Conservation (phyloP, 2,113 vertebrate species). For the Genyomyrus donnyi region DNA sequence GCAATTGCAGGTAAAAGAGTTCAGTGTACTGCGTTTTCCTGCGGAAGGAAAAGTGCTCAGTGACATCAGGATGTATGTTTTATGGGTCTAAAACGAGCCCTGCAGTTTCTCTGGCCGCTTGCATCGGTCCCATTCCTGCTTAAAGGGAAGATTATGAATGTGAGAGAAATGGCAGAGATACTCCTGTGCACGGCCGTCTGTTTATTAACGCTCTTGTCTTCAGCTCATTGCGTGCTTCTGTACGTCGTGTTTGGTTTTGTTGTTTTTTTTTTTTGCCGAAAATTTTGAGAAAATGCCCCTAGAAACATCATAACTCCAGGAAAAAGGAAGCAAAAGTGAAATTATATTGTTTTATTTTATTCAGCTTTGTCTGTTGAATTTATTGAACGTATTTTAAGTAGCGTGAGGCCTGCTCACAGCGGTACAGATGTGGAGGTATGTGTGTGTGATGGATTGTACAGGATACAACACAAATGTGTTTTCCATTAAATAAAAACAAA, state of each 20-base stretch:
- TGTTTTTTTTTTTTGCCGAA: background rate
- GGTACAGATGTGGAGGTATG: background rate
- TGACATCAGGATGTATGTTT: background rate
- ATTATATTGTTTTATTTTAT: background rate
- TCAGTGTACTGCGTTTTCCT: background rate
- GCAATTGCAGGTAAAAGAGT: background rate
- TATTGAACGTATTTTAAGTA: background rate
- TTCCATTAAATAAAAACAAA: background rate
- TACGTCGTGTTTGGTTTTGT: background rate
- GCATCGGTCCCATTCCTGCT: background rate
- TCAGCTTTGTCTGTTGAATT: background rate
- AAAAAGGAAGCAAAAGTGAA: background rate
- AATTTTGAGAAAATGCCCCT: background rate
- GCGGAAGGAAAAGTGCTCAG: background rate
- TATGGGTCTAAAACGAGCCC: background rate
- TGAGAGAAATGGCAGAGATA: background rate
- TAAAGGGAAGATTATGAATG: background rate
- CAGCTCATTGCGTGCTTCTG: background rate
- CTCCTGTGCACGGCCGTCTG: background rate
- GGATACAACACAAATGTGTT: background rate
- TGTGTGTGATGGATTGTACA: background rate
- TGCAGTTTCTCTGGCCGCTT: background rate
- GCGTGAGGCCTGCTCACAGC: background rate
- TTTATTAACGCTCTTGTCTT: background rate
- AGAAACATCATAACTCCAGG: background rate